A percentile compares a stretch with the other conserved stretches of the same genome.
These are phyloP conservation scores for Alosa alosa DNA, from an alignment of 2,113 vertebrate genomes.

Conservation along the genomic window DNA sequence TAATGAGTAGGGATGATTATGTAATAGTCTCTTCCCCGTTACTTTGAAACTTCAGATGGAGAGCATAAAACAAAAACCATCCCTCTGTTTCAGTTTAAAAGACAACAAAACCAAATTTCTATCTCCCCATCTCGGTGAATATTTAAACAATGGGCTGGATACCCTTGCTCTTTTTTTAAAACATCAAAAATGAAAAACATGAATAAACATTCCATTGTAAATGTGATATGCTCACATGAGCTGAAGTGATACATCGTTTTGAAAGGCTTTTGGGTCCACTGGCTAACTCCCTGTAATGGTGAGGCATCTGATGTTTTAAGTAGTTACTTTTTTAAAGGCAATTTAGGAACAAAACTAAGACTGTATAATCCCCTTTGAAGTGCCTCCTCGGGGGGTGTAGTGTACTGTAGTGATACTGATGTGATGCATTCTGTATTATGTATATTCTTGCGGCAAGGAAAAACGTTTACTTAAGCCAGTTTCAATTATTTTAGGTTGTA, in stretches of 20 bases:
- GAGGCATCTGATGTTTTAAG: neutral
- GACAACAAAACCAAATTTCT: neutral
- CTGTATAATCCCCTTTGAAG: neutral
- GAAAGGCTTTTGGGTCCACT: neutral
- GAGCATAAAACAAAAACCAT: neutral
- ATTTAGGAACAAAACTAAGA: neutral
- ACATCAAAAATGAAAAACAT: neutral
- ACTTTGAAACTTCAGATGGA: neutral
- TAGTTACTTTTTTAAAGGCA: too few relatives aligned
- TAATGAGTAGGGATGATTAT: neutral
- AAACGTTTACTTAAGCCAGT: too few relatives aligned
- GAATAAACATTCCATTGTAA: neutral
- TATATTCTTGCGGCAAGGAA: too few relatives aligned
- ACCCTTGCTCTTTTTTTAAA: neutral
- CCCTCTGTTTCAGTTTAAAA: neutral
- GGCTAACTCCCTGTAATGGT: neutral
- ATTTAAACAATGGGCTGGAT: neutral
- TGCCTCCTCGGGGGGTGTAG: neutral
- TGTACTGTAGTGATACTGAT: neutral
- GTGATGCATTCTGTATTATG: neutral
- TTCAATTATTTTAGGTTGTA: neutral
- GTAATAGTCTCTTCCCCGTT: neutral
- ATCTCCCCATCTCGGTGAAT: neutral
- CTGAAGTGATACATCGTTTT: neutral
- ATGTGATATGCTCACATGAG: neutral